Evolutionary conservation across 2,113 vertebrate species (phyloP).

Genomic region (Vombatus ursinus): DNA sequence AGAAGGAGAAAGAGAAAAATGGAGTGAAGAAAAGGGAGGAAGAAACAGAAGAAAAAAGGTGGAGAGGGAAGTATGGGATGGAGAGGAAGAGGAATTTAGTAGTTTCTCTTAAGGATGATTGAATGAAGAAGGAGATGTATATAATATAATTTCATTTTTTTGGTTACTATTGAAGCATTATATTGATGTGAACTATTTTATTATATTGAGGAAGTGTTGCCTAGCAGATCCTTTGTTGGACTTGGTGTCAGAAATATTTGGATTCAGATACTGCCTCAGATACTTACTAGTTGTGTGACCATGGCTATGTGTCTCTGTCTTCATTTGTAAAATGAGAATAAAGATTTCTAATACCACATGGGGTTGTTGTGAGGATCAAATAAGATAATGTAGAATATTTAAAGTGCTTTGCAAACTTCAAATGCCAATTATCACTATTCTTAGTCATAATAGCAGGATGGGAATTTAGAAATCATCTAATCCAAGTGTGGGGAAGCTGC

Average conservation of each 20-base stretch:
- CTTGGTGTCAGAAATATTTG: neutral
- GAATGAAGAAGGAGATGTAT: conserved; percentile 72
- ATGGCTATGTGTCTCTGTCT: neutral
- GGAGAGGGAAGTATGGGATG: no score
- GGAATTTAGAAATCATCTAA: neutral
- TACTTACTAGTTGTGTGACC: neutral
- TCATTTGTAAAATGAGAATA: neutral
- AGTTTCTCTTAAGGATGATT: conserved; percentile 80
- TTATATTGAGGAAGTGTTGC: neutral
- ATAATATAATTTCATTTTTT: conserved; percentile 74
- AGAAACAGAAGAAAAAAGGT: no score
- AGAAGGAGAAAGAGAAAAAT: no score
- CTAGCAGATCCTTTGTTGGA: neutral
- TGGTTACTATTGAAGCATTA: conserved; percentile 70
- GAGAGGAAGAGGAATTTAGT: conserved; percentile 60
- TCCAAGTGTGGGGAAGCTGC: neutral
- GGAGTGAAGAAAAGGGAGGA: no score
- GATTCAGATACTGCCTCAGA: neutral
- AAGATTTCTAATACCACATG: neutral
- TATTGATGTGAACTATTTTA: neutral
- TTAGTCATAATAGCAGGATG: neutral
- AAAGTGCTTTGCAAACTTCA: neutral
- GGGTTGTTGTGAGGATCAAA: neutral
- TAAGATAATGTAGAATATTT: neutral
- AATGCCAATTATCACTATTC: neutral